Evolutionary conservation across 2,113 vertebrate genomes (phyloP).

Genomic region (Upupa epops): DNA sequence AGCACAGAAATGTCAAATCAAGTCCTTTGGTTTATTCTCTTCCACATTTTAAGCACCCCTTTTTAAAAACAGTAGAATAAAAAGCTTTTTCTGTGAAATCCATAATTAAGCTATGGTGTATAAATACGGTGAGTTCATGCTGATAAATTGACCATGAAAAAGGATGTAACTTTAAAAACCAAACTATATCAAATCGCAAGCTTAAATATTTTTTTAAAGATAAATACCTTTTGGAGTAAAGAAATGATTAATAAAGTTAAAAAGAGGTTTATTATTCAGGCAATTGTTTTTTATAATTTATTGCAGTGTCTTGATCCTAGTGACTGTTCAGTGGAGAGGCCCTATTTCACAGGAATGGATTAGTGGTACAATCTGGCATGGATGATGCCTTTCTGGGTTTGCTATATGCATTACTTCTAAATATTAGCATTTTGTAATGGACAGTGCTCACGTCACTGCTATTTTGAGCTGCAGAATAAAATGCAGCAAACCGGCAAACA

Average conservation of each 20-base stretch:
- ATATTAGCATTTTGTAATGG: not conserved
- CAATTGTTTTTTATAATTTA: not conserved
- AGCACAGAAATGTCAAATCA: not conserved
- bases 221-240: not conserved
- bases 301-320: not conserved
- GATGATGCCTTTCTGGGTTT: not conserved
- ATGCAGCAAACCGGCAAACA: not conserved
- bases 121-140: not conserved
- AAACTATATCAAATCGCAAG: not conserved
- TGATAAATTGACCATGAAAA: not conserved
- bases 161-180: not conserved
- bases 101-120: not conserved
- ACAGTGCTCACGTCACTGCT: not conserved
- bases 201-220: not conserved
- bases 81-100: not conserved
- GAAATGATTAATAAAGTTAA: not conserved
- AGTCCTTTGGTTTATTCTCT: not conserved
- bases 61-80: not conserved
- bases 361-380: not conserved
- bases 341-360: not conserved
- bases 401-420: fast-evolving
- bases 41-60: not conserved
- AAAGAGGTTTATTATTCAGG: not conserved
- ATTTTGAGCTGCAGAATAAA: not conserved
- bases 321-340: not conserved